Percentiles rank a stretch among this genome's conserved stretches.
phyloP scores from a whole-genome alignment of 2,113 vertebrate species.

The Symphodus melops region DNA sequence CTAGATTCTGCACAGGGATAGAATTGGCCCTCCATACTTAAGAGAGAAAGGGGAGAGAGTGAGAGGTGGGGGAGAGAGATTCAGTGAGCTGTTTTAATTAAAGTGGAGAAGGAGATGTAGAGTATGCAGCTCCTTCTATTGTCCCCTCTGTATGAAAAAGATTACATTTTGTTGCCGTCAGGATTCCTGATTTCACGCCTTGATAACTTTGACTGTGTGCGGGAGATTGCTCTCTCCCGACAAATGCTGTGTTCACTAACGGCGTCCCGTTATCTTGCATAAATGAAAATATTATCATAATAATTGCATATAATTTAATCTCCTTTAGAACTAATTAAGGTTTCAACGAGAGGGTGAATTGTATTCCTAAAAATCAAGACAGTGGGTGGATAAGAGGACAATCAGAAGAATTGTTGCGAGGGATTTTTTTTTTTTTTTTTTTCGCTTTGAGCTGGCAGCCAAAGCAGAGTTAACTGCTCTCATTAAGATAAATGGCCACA shows the following conservation, averaged over 20 bases:
- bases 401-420: conserved; percentile 25
- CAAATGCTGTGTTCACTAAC: conserved; percentile 72
- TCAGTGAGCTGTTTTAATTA: conserved; percentile 81
- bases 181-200: conserved; percentile 84
- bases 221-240: conserved; percentile 74
- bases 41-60: conserved; percentile 43
- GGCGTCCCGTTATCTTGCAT: conserved; percentile 78
- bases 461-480: conserved; percentile 74
- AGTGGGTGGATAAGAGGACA: conserved; percentile 44
- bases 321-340: conserved; percentile 81
- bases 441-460: conserved; percentile 20
- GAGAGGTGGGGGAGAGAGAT: conserved; percentile 39
- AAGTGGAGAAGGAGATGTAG: conserved; percentile 76
- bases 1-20: conserved; percentile 65
- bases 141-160: conserved; percentile 81
- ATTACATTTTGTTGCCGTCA: conserved; percentile 84
- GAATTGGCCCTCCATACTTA: conserved; percentile 53
- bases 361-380: conserved; percentile 73
- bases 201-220: conserved; percentile 80
- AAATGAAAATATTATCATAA: conserved; percentile 83
- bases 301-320: conserved; percentile 85
- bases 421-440: background rate
- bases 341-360: conserved; percentile 72
- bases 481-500: conserved; percentile 77
- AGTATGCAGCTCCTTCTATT: conserved; percentile 78